Percentiles rank a stretch among this genome's conserved stretches.
These are phyloP conservation scores for Myopa tessellatipennis DNA, from an alignment of 2,888 invertebrate genomes.

Conservation along the genomic window DNA sequence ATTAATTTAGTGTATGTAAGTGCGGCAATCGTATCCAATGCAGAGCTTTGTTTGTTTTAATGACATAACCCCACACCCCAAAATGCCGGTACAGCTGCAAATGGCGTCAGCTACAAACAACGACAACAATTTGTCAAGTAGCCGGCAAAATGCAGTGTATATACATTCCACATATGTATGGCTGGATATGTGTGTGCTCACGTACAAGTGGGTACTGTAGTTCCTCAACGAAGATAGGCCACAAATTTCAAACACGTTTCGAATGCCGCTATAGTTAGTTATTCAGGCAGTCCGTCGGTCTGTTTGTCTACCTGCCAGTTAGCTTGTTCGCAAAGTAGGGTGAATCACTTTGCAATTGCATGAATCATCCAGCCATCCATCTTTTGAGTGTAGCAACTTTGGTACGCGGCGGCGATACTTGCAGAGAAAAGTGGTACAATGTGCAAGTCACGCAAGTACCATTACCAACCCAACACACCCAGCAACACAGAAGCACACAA, in stretches of 20 bases:
- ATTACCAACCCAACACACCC: constrained; percentile 5
- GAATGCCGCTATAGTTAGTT: constrained; percentile 17
- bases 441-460: constrained; percentile 28
- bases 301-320: neutral
- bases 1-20: constrained; percentile 25
- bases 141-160: constrained; percentile 26
- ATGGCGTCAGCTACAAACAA: neutral
- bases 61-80: neutral
- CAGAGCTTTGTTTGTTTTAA: constrained; percentile 11
- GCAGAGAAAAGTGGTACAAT: constrained; percentile 17
- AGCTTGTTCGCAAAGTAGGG: constrained; percentile 10
- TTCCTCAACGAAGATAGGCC: constrained; percentile 8
- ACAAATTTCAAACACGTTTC: constrained; percentile 35
- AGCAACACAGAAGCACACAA: constrained; percentile 23
- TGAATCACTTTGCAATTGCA: constrained; percentile 36
- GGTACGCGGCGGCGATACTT: neutral
- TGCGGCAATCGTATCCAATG: neutral
- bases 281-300: constrained; percentile 1
- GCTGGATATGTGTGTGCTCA: neutral
- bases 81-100: neutral
- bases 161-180: neutral
- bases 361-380: constrained; percentile 24
- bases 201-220: neutral
- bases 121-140: constrained; percentile 28
- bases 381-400: neutral